Evolutionary conservation across 2,113 vertebrate genomes (phyloP).

Genomic region (Oxygymnocypris stewartii): DNA sequence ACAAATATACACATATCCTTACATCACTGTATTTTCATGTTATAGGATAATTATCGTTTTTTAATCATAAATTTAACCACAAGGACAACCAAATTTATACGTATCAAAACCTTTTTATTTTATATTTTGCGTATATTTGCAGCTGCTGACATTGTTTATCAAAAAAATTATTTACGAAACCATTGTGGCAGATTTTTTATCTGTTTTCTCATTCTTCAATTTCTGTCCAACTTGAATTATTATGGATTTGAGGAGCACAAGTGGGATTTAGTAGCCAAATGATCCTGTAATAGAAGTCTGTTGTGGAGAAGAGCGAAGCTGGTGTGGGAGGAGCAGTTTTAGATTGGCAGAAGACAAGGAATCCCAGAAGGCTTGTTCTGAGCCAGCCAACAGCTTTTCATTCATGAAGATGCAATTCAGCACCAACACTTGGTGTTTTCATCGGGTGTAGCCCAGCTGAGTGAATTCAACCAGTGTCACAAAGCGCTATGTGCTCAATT

Average conservation of each 20-base stretch:
- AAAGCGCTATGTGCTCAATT: neutral
- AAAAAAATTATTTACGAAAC: neutral
- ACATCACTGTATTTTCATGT: too few species aligned
- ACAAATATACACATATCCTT: too few species aligned
- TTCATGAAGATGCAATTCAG: slow-evolving; percentile 48
- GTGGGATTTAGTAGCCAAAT: slow-evolving; percentile 19
- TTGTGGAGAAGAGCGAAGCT: slow-evolving; percentile 9
- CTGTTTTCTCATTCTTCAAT: neutral
- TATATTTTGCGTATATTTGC: neutral
- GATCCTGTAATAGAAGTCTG: slow-evolving; percentile 16
- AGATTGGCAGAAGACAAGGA: slow-evolving; percentile 30
- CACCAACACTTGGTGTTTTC: slow-evolving; percentile 3
- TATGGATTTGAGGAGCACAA: neutral
- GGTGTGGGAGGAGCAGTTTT: slow-evolving; percentile 26
- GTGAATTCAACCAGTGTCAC: slow-evolving; percentile 46
- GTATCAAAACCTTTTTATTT: neutral
- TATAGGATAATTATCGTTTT: neutral
- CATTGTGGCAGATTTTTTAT: neutral
- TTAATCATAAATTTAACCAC: neutral
- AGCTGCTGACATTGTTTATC: neutral
- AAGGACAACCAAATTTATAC: neutral
- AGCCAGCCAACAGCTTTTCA: slow-evolving; percentile 25
- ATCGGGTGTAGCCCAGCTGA: neutral
- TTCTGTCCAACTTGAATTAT: slow-evolving; percentile 10
- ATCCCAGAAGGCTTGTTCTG: slow-evolving; percentile 26